phyloP scores from a whole-genome alignment of 2,888 invertebrate genomes.

The Congeria kusceri region DNA sequence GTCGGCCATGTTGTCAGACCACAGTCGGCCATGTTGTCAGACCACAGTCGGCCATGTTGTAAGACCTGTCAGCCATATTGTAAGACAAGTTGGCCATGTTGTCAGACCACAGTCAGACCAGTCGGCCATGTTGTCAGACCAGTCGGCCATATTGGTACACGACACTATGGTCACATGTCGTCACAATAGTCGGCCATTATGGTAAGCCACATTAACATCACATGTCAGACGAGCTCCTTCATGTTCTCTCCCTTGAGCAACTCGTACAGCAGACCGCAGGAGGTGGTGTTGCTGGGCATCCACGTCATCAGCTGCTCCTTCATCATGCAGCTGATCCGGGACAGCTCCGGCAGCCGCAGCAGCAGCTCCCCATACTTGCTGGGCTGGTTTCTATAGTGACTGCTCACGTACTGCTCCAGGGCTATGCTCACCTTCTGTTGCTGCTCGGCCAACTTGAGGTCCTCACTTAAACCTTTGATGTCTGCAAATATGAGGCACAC shows the following conservation, averaged over 20 bases:
- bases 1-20: no score
- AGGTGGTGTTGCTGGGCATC: constrained; percentile 95
- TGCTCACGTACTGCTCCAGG: constrained; percentile 95
- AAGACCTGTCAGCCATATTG: no score
- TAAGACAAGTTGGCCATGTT: no score
- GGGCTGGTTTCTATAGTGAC: constrained; percentile 96
- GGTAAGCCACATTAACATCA: no score
- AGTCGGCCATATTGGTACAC: no score
- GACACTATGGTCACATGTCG: no score
- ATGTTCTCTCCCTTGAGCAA: constrained; percentile 88
- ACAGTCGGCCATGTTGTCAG: no score
- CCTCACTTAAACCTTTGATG: constrained; percentile 95
- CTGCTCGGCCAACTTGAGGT: constrained; percentile 96
- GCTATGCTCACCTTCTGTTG: constrained; percentile 97
- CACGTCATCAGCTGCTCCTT: constrained; percentile 89
- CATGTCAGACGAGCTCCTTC: constrained; percentile 50
- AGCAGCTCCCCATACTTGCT: constrained; percentile 97
- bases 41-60: no score
- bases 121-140: no score
- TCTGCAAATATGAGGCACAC: constrained; percentile 87
- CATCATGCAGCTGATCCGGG: constrained; percentile 97
- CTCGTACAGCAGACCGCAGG: constrained; percentile 98
- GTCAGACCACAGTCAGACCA: no score
- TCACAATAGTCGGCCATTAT: no score
- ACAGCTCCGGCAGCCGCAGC: constrained; percentile 96